These are phyloP conservation scores for Ceuthmochares aereus DNA, from an alignment of 2,113 vertebrate genomes.

Conservation along the genomic window DNA sequence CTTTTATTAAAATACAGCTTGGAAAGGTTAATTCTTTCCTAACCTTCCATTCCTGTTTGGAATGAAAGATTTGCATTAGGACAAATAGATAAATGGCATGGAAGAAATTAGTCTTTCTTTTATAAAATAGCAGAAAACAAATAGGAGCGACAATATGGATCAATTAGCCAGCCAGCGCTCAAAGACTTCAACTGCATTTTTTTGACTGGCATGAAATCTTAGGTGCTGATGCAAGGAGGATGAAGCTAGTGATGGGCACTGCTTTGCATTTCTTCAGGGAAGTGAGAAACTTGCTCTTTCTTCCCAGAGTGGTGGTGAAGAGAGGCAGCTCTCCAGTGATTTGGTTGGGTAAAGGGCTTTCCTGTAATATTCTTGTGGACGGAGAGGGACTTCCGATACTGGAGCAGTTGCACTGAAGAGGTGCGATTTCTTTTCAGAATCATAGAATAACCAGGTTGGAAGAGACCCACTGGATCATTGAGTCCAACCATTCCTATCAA, in stretches of 20 bases:
- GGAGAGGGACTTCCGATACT: not conserved
- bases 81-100: not conserved
- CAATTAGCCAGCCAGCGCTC: not conserved
- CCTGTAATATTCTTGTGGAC: not conserved
- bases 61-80: not conserved
- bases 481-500: too few relatives aligned
- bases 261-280: not conserved
- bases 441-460: too few relatives aligned
- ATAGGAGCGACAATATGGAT: not conserved
- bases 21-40: not conserved
- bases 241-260: not conserved
- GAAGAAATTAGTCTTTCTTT: not conserved
- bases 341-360: not conserved
- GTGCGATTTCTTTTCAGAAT: not conserved
- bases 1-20: not conserved
- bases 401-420: not conserved
- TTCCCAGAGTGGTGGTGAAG: not conserved
- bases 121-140: not conserved
- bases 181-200: not conserved
- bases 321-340: not conserved
- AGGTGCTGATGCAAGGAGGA: not conserved
- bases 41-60: not conserved
- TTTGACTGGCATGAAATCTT: not conserved
- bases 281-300: not conserved
- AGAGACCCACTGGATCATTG: too few relatives aligned